These are phyloP conservation scores for Nemurella pictetii DNA, from an alignment of 2,888 invertebrate species.

Conservation along the genomic window DNA sequence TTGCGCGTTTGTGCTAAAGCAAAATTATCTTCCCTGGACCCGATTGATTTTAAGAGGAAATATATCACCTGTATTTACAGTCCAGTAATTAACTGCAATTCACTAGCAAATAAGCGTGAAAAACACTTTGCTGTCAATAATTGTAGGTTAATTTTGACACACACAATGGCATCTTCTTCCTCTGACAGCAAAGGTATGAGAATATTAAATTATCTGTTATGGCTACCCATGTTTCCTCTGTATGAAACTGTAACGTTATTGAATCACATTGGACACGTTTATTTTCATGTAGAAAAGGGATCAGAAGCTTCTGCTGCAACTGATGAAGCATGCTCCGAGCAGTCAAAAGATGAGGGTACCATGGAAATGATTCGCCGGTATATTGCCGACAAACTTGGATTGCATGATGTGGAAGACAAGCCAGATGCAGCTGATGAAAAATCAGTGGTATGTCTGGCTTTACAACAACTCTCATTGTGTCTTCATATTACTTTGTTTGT, in stretches of 20 bases:
- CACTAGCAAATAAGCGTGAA: neutral
- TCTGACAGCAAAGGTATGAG: constrained; percentile 19
- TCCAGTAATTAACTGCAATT: neutral
- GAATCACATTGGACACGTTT: neutral
- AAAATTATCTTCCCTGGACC: constrained; percentile 12
- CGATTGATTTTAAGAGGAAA: constrained; percentile 4
- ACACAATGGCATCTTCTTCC: constrained; percentile 24
- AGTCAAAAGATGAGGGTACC: constrained; percentile 53
- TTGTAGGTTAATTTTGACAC: neutral
- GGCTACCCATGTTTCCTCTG: neutral
- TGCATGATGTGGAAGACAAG: constrained; percentile 55
- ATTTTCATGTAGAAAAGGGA: neutral
- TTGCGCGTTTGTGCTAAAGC: constrained; percentile 14
- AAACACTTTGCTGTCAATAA: neutral
- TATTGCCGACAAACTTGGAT: constrained; percentile 66
- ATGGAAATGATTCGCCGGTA: constrained; percentile 68
- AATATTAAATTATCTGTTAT: neutral
- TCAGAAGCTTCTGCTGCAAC: neutral
- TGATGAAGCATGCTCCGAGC: neutral
- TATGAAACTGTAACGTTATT: neutral
- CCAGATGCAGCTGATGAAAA: constrained; percentile 35
- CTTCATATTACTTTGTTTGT: neutral
- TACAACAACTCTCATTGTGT: neutral
- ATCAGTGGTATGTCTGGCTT: neutral
- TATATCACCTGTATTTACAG: constrained; percentile 7